Percentiles rank a stretch among this genome's conserved stretches.
Conservation (phyloP, 2,113 vertebrate genomes). For the Eidolon helvum region DNA sequence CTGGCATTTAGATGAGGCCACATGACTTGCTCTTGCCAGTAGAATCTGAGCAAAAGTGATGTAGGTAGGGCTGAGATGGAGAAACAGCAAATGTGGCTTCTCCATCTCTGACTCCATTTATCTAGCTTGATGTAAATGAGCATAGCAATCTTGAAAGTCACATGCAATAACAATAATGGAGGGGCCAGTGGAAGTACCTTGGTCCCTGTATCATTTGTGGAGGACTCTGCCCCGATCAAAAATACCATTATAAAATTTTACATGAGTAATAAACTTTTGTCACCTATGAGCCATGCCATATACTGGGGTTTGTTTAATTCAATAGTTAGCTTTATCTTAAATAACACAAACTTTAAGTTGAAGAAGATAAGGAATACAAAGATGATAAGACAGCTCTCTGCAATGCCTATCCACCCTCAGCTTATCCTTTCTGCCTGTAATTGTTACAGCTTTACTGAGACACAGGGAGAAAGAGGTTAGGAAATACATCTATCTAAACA, state of each 20-base stretch:
- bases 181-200: background rate
- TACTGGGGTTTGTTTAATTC: background rate
- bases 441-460: background rate
- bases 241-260: background rate
- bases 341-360: background rate
- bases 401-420: background rate
- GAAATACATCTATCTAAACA: background rate
- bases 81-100: background rate
- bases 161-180: background rate
- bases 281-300: background rate
- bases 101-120: background rate
- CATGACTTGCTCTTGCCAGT: background rate
- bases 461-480: background rate
- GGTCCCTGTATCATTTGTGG: background rate
- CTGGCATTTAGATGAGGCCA: background rate
- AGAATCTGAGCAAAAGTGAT: background rate
- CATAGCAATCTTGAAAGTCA: background rate
- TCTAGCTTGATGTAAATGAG: too few species aligned
- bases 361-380: background rate
- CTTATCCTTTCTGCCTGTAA: background rate
- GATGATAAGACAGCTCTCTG: background rate
- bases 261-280: background rate
- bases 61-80: background rate
- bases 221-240: background rate
- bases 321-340: background rate